Base-by-base conservation (phyloP, 2,888 invertebrate species). In the Nomada ruficornis region DNA sequence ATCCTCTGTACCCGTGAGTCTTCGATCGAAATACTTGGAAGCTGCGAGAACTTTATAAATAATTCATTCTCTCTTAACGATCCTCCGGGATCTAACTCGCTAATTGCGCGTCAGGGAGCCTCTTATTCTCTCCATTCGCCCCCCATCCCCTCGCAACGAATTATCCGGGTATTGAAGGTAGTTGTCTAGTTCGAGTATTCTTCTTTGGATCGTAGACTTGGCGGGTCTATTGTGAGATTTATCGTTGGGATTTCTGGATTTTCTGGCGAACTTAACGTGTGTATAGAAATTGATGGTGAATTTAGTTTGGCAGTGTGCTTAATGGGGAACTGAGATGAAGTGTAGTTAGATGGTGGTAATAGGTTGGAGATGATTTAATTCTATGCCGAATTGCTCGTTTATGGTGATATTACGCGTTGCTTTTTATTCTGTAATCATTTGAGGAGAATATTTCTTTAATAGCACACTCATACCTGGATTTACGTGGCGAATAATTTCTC, bases 21-120 rank as follows among this genome's bases (percentile, higher is more conserved):
- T 29, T 54, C 76, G 63, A 57, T 80, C 71, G 64, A 77, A 71
- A 80, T 77, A 57, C 77, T 65, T 50, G 77, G 60, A 52, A 67
- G 71, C 65, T 23, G 62, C 65, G 20, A 44, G 67, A 68, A 72
- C 71, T 77, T 80, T 55, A 80, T 79, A 79, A 79, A 79, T 79
- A 79, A 79, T 79, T 76, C 75, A 79, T 79, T 54, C n/a, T 44
- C 59, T 65, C 69, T 70, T 79, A 79, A 79, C 69, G 69, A 70
- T 62, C 75, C 78, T 42, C 50, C n/a, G 57, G 63, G 64, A 77
- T 79, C 69, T 59, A 60, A 69, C 69, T 57, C n/a, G 75, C 59
- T 69, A 59, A 79, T 70, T 79, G 77, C 80, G 23, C 65, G 64
- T 52, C 54, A 54, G 67, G 29, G 62, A 20, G 44, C 10, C 36